phyloP scores from a whole-genome alignment of 2,888 invertebrate species.

The Cephalotes varians region DNA sequence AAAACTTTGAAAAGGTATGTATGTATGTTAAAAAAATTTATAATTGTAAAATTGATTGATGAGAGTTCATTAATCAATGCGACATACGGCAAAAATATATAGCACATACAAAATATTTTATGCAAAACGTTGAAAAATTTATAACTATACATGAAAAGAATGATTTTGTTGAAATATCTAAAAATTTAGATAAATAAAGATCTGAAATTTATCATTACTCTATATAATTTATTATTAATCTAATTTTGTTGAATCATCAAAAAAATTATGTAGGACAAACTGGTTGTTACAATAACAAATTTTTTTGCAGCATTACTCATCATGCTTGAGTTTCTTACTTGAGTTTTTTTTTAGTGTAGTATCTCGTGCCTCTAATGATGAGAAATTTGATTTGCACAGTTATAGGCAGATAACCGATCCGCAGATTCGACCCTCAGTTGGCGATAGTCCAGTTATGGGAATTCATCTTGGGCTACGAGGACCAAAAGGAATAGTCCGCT shows the following conservation, averaged over 20 bases:
- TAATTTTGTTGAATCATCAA: too few species aligned
- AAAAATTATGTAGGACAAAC: too few species aligned
- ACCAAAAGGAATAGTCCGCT: conserved; percentile 83
- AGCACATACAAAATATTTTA: neutral
- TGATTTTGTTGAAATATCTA: too few species aligned
- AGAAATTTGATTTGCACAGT: conserved; percentile 76
- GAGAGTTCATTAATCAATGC: neutral
- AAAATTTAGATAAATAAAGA: too few species aligned
- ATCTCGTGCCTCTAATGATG: neutral
- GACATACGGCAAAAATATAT: neutral
- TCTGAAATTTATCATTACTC: too few species aligned
- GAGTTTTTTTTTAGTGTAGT: too few species aligned
- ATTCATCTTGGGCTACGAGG: conserved; percentile 86
- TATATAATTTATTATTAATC: too few species aligned
- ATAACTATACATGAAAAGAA: too few species aligned
- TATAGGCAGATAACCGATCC: conserved; percentile 86
- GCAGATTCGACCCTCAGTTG: conserved; percentile 76
- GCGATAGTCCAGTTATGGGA: conserved; percentile 87
- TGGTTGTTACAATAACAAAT: too few species aligned
- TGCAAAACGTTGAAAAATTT: neutral
- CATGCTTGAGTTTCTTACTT: too few species aligned
- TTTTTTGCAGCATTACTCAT: too few species aligned
- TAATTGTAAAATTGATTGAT: neutral
- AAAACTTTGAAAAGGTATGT: conserved; percentile 89
- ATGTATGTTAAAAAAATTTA: conserved; percentile 85